phyloP scores from a whole-genome alignment of 2,797 vertebrate genomes.

The Pelochelys cantorii region DNA sequence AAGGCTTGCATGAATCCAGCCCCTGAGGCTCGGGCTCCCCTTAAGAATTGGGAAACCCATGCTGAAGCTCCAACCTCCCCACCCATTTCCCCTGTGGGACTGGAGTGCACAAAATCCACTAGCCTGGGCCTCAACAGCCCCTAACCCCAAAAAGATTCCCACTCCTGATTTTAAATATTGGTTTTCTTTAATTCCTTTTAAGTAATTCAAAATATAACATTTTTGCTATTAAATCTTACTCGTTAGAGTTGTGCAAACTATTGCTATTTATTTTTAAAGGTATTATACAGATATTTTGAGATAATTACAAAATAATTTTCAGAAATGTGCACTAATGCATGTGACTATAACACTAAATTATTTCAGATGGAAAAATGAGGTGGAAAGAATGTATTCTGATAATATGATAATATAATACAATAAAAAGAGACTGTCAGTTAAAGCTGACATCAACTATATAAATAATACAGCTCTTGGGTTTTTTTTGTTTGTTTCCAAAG shows the following conservation, averaged over 20 bases:
- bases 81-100: too few relatives aligned
- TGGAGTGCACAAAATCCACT: too few relatives aligned
- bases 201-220: not conserved
- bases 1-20: too few relatives aligned
- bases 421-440: not conserved
- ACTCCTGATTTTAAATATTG: not conserved
- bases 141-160: too few relatives aligned
- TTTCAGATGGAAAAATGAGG: conserved; percentile 5
- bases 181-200: not conserved
- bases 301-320: conserved; percentile 32
- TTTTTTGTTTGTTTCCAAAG: not conserved
- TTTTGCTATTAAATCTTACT: not conserved
- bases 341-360: not conserved
- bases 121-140: too few relatives aligned
- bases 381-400: conserved; percentile 6
- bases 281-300: not conserved
- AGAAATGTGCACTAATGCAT: not conserved
- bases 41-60: too few relatives aligned
- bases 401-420: conserved; percentile 6
- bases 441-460: not conserved
- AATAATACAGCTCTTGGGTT: not conserved
- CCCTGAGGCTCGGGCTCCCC: too few relatives aligned
- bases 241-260: not conserved
- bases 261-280: not conserved
- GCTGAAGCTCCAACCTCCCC: too few relatives aligned